Base-by-base conservation (phyloP, 2,888 invertebrate genomes). In the Opisthograptis luteolata region DNA sequence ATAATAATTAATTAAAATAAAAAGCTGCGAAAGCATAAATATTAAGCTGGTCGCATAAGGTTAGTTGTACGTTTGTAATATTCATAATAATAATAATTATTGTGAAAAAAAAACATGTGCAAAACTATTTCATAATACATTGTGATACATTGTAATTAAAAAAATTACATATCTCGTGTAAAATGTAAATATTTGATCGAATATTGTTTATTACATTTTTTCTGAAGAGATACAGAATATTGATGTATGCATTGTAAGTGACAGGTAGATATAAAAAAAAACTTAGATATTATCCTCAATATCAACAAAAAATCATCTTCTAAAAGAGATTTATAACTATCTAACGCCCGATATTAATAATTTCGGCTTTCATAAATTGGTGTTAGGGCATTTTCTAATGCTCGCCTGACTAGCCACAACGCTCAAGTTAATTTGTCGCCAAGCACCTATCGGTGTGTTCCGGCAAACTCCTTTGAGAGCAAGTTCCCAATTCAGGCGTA, bases 61-160 rank as follows among this genome's bases (percentile, higher is more conserved):
- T 25, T 27, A 31, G 45, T 24, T 12, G 41, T 51, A 43, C 43
- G 30, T 42, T 40, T 10, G 12, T 28, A n/a, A 28, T 36, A 52
- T 43, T 25, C 31, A 48, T 43, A 47, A 47, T 51, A 52, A 37
- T 46, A 34, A 13, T 28, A 39, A 43, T n/a, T n/a, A n/a, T n/a
- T n/a, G n/a, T n/a, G n/a, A 42, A 25, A 44, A 40, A 42, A 55
- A 47, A 42, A 17, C 20, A 10, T 42, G 57, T 60, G 59, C 60
- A 60, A 60, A 62, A 41, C 50, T 65, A 60, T 62, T 63, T 68
- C 64, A 69, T 74, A 70, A 73, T 63, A 69, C 54, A 61, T 66
- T 74, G 78, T 80, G 76, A 79, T 81, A 79, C 58, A 61, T 66
- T 65, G 55, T 70, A 62, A 62, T 64, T 53, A 60, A 63, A 42